Base-by-base conservation (phyloP, 2,797 vertebrate genomes). In the Gila robusta region DNA sequence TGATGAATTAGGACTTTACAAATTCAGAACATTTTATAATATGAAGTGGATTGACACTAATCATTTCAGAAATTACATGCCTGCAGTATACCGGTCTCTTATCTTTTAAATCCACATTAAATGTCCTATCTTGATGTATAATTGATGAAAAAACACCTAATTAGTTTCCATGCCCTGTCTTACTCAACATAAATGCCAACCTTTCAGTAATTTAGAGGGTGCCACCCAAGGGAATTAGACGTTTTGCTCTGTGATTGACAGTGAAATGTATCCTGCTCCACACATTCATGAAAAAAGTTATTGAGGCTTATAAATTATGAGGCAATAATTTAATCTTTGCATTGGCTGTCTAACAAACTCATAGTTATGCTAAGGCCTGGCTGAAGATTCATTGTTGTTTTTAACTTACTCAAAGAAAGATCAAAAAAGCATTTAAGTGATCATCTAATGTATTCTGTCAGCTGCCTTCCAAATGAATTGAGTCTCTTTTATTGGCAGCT, bases 111-210 rank as follows among this genome's bases (percentile, higher is more conserved):
- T 32, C 74, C 87, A 86, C 86, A 80, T 87, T 80, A 83, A 82
- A 85, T 62, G 47, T 66, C 32, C 28, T 84, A 23, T 69, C 28
- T 72, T 72, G 21, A 83, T 92, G 74, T 89, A 90, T 92, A 71
- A 91, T 90, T 88, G 32, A 90, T 87, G n/a, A 77, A 21, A 73
- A 87, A 91, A 79, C 62, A 88, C 64, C 83, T 86, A 82, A 84
- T 90, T 81, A 82, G 71, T 87, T 90, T 89, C 84, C 79, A 66
- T 70, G 80, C 47, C 85, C 79, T 56, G 26, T 80, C 79, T 66
- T 41, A 82, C 39, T 47, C 64, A 54, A 82, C 72, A 77, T 81
- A 79, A 85, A 82, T 87, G 84, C 26, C 74, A 86, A 72, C 77
- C 79, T 81, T 78, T 79, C 47, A 39, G 67, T 69, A 59, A 85